Base-by-base conservation (phyloP, 2,888 invertebrate genomes). In the Eumacrocentrus americanus region DNA sequence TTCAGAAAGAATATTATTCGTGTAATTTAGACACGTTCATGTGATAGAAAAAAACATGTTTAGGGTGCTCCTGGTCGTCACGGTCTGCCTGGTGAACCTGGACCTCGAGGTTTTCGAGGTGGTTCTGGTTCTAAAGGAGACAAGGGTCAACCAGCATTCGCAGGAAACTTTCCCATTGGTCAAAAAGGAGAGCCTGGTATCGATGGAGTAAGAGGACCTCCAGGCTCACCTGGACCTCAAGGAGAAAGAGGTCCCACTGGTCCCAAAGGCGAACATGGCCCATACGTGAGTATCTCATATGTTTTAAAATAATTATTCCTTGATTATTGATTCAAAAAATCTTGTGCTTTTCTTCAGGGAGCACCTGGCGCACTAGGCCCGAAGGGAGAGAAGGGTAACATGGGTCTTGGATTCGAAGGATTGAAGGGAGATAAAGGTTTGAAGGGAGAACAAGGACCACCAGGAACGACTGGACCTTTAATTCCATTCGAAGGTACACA, bases 101-200 rank as follows among this genome's bases (percentile, higher is more conserved):
- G 94, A 18, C 91, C 92, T 1, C 86, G 92, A 53, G 95, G 95
- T 70, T 84, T 84, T 61, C 87, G 88, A 22, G 92, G 92, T 54
- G 61, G 78, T 4, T 76, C 83, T 53, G 92, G 92, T 67, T 79
- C 81, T 0, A 89, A 86, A 74, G 94, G 94, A 68, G 87, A 88
- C 11, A 93, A 92, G 79, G 94, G 94, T 73, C 91, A 92, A 76
- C 85, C 91, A 0, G 93, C 92, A 0, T 87, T 88, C 67, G 87
- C 87, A 34, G 89, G 90, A 60, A 83, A 86, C 18, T 86, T 87
- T 68, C 83, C 86, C 0, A 91, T 91, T 78, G 95, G 95, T 35
- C 90, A 92, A 76, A 94, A 94, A 74, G 95, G 95, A 76, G 93
- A 94, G 79, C 89, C 89, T 2, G 92, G 94, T 50, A 81, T 85